phyloP scores from a whole-genome alignment of 2,797 vertebrate genomes.

The Tympanoctomys barrerae region DNA sequence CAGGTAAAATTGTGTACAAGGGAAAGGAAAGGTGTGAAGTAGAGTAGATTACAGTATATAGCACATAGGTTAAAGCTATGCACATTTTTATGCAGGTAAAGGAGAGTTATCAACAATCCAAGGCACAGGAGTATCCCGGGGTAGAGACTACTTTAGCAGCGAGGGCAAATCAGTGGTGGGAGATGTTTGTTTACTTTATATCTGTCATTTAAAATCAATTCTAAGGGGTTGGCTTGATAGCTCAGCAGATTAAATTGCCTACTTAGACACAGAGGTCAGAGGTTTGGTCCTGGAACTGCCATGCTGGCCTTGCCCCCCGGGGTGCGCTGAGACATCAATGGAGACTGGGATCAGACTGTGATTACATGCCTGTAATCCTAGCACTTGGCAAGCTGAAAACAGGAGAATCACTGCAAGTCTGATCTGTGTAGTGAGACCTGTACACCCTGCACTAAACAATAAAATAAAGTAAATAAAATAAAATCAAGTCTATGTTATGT shows the following conservation, averaged over 20 bases:
- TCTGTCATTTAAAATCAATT: background rate
- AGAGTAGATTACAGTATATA: background rate
- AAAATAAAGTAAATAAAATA: too few relatives aligned
- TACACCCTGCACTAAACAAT: too few relatives aligned
- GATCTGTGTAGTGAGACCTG: too few relatives aligned
- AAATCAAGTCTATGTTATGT: background rate
- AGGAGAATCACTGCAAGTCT: too few relatives aligned
- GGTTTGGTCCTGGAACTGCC: too few relatives aligned
- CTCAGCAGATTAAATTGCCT: too few relatives aligned
- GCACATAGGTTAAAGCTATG: background rate
- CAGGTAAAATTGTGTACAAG: background rate
- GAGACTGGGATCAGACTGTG: too few relatives aligned
- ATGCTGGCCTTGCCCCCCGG: too few relatives aligned
- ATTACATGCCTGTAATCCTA: too few relatives aligned
- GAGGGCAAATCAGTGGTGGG: background rate
- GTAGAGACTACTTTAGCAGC: background rate
- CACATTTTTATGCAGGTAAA: background rate
- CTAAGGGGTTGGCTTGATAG: background rate
- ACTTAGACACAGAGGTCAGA: too few relatives aligned
- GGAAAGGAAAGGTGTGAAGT: background rate
- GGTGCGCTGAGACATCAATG: too few relatives aligned
- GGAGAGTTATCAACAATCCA: background rate
- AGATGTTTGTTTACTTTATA: background rate
- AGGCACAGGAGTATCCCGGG: background rate
- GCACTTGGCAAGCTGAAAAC: too few relatives aligned